These are phyloP conservation scores for Hypothenemus hampei DNA, from an alignment of 1,140 invertebrate species.

Conservation along the genomic window DNA sequence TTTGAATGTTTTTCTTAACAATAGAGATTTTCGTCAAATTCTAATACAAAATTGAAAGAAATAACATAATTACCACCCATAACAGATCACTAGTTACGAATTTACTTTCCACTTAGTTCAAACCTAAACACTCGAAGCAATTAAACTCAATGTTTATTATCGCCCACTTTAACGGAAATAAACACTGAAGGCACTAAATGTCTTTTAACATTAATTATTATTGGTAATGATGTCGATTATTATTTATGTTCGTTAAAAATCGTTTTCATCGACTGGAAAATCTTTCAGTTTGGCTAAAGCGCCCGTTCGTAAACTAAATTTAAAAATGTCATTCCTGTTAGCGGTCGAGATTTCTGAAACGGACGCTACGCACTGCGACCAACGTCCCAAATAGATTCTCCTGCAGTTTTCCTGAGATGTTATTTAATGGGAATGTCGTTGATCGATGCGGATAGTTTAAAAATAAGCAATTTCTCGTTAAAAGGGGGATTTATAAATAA, in stretches of 20 bases:
- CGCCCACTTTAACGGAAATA: too few species aligned
- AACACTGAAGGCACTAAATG: too few species aligned
- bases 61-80: neutral
- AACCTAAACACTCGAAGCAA: too few species aligned
- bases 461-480: constrained; percentile 6
- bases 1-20: too few species aligned
- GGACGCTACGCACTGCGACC: too few species aligned
- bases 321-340: constrained; percentile 22
- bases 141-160: too few species aligned
- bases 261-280: constrained; percentile 24
- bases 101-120: too few species aligned
- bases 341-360: constrained; percentile 2
- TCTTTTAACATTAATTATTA: too few species aligned
- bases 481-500: constrained; percentile 19
- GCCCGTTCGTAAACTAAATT: constrained; percentile 26
- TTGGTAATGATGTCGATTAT: too few species aligned
- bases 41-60: neutral
- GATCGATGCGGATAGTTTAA: constrained; percentile 6
- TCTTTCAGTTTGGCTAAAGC: constrained; percentile 21
- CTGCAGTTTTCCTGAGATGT: too few species aligned
- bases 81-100: neutral
- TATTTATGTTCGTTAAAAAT: constrained; percentile 17
- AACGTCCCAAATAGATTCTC: too few species aligned
- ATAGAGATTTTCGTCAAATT: neutral
- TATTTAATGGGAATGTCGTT: too few species aligned